phyloP scores from a whole-genome alignment of 2,888 invertebrate genomes.

The Anticlea derivata region DNA sequence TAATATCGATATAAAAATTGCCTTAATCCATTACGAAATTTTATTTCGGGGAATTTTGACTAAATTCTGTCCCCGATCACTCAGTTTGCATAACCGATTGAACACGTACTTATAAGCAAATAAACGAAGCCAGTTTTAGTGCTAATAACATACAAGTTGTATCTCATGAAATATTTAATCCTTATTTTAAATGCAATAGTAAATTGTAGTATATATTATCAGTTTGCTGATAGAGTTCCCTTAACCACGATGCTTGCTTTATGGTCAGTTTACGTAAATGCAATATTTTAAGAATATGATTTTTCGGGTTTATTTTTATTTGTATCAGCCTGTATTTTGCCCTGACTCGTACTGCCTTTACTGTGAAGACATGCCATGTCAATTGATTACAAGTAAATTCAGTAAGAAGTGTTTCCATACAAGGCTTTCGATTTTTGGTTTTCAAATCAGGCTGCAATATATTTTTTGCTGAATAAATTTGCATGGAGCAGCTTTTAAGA shows the following conservation, averaged over 20 bases:
- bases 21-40: neutral
- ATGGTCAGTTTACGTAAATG: no score
- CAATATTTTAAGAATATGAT: no score
- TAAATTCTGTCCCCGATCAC: neutral
- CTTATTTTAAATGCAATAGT: no score
- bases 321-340: conserved; percentile 9
- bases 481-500: conserved; percentile 51
- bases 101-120: conserved; percentile 32
- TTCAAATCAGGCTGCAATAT: conserved; percentile 43
- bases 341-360: conserved; percentile 17
- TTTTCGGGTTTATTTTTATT: no score
- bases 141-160: conserved; percentile 18
- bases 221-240: no score
- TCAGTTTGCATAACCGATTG: conserved; percentile 29
- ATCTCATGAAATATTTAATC: no score
- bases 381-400: conserved; percentile 41
- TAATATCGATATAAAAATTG: no score
- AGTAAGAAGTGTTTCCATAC: conserved; percentile 45
- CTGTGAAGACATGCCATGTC: conserved; percentile 24
- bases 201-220: no score
- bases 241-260: no score
- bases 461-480: conserved; percentile 58
- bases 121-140: conserved; percentile 10
- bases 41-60: neutral
- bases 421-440: conserved; percentile 45